Conservation (phyloP, 2,888 invertebrate genomes). For the Chironomus riparius region DNA sequence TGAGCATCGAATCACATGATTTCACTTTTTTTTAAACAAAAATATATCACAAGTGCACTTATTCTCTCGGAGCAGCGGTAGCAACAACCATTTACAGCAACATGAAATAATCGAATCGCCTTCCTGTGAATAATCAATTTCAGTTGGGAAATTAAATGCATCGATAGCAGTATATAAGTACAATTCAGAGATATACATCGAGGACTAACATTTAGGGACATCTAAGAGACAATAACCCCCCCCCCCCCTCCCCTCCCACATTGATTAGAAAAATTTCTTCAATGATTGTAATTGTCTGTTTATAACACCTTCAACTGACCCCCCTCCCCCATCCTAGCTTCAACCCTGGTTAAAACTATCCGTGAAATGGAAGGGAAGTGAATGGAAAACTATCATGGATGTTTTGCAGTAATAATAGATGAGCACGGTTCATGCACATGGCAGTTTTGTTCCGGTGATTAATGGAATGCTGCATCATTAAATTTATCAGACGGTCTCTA, state of each 20-base stretch:
- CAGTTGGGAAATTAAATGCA: not conserved
- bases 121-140: not conserved
- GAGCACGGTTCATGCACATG: constrained; percentile 1
- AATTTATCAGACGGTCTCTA: constrained; percentile 1
- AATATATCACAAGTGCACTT: not conserved
- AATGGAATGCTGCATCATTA: constrained; percentile 11
- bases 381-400: not conserved
- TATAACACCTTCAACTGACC: too few relatives aligned
- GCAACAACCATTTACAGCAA: not conserved
- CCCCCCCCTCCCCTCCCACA: too few relatives aligned
- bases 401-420: constrained; percentile 13
- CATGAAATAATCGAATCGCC: not conserved
- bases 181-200: too few relatives aligned
- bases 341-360: too few relatives aligned
- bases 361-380: not conserved
- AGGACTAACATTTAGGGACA: too few relatives aligned
- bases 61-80: not conserved
- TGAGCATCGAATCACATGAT: not conserved
- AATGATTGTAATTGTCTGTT: too few relatives aligned
- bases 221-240: too few relatives aligned
- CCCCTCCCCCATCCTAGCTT: too few relatives aligned
- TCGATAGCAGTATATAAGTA: not conserved
- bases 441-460: constrained; percentile 16
- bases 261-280: too few relatives aligned
- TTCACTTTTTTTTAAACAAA: not conserved